phyloP scores from a whole-genome alignment of 2,797 vertebrate species.

The Cuculus canorus region DNA sequence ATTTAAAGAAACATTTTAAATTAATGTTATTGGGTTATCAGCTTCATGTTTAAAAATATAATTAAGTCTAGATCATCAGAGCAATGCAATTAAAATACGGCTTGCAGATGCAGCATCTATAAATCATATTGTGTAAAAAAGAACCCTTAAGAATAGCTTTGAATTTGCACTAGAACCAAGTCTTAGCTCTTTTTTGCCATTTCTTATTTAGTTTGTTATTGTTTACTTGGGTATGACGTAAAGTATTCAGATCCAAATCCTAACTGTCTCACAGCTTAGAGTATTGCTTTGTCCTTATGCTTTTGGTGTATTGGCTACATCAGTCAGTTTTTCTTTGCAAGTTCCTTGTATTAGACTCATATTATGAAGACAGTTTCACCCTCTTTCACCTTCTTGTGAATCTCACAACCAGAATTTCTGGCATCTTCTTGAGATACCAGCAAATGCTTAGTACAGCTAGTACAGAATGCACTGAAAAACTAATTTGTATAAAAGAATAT shows the following conservation, averaged over 20 bases:
- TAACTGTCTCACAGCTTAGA: not conserved
- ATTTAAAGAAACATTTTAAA: not conserved
- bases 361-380: not conserved
- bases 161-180: constrained; percentile 7
- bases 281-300: not conserved
- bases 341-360: not conserved
- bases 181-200: not conserved
- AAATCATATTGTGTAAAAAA: not conserved
- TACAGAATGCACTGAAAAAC: not conserved
- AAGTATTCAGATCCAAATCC: not conserved
- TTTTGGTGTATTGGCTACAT: not conserved
- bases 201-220: not conserved
- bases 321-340: not conserved
- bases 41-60: not conserved
- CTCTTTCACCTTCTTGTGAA: not conserved
- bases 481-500: not conserved
- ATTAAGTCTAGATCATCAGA: not conserved
- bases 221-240: not conserved
- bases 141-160: not conserved
- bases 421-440: not conserved
- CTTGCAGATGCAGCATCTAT: not conserved
- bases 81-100: not conserved
- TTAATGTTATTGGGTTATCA: not conserved
- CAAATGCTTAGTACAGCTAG: not conserved
- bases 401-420: not conserved